Evolutionary conservation across 2,113 vertebrate genomes (phyloP).

Genomic region (Psettodes erumei): DNA sequence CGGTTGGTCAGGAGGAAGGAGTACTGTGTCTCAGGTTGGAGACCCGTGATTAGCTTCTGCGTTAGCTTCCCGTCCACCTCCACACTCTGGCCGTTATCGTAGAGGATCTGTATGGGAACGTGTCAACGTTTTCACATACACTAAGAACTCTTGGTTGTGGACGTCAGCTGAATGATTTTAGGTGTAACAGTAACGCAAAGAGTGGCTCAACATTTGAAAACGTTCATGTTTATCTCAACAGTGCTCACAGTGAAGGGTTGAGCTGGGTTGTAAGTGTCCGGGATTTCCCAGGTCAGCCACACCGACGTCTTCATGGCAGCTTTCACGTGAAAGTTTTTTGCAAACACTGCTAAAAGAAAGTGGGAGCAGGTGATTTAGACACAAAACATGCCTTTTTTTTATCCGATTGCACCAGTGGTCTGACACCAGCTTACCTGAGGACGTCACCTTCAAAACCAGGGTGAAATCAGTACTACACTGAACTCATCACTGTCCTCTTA

Average conservation of each 20-base stretch:
- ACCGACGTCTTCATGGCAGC: slow-evolving; percentile 99
- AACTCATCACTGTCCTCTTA: slow-evolving; percentile 72
- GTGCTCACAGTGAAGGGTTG: slow-evolving; percentile 98
- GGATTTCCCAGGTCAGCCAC: slow-evolving; percentile 97
- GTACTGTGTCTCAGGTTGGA: slow-evolving; percentile 96
- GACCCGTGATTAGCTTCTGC: slow-evolving; percentile 95
- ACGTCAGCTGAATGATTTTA: not conserved
- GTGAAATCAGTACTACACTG: slow-evolving; percentile 63
- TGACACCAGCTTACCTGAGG: slow-evolving; percentile 81
- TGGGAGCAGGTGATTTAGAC: slow-evolving; percentile 91
- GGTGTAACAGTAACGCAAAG: not conserved
- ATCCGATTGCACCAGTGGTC: not conserved
- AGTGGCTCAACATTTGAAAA: not conserved
- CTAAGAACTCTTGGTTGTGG: not conserved
- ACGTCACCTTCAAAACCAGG: slow-evolving; percentile 64
- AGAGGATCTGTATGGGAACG: slow-evolving; percentile 88
- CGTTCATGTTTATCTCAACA: not conserved
- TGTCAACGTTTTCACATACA: slow-evolving; percentile 1
- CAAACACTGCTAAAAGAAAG: slow-evolving; percentile 99
- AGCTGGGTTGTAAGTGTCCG: slow-evolving; percentile 98
- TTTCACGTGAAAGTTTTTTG: slow-evolving; percentile 99
- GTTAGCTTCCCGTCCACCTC: slow-evolving; percentile 97
- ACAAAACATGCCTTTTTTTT: slow-evolving; percentile 51
- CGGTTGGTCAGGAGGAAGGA: slow-evolving; percentile 97
- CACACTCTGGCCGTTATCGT: slow-evolving; percentile 97